Percentiles rank a stretch among this genome's conserved stretches.
Evolutionary conservation across 2,888 invertebrate species (phyloP).

Genomic region (Melanotus villosus): DNA sequence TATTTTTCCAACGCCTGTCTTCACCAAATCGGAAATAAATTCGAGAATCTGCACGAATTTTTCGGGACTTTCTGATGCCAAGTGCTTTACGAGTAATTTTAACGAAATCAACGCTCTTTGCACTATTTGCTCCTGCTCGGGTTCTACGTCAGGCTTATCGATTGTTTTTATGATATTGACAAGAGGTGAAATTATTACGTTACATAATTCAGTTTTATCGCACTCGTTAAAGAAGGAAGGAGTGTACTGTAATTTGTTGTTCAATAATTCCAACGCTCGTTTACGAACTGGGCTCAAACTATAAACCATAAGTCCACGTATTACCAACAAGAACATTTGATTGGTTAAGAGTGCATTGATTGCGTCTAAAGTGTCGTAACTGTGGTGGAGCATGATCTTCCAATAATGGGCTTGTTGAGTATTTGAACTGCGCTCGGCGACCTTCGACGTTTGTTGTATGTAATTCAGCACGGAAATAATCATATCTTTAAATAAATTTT

Average conservation of each 20-base stretch:
- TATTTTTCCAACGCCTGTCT: constrained; percentile 65
- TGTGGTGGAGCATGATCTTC: constrained; percentile 84
- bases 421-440: constrained; percentile 74
- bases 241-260: constrained; percentile 82
- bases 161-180: constrained; percentile 73
- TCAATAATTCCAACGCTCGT: constrained; percentile 89
- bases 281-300: constrained; percentile 80
- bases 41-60: constrained; percentile 81
- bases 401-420: constrained; percentile 80
- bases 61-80: constrained; percentile 78
- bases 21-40: constrained; percentile 76
- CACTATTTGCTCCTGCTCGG: constrained; percentile 79
- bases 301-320: constrained; percentile 81
- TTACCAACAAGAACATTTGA: constrained; percentile 83
- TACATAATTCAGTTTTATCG: constrained; percentile 67
- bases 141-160: constrained; percentile 65
- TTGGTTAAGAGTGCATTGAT: constrained; percentile 85
- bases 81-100: constrained; percentile 83
- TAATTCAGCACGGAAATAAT: constrained; percentile 79
- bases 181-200: constrained; percentile 75
- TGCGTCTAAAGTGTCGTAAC: constrained; percentile 85
- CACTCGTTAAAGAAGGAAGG: constrained; percentile 74
- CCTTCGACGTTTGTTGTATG: constrained; percentile 77
- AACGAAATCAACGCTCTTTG: constrained; percentile 88
- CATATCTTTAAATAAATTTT: constrained; percentile 76